Conservation (phyloP, 1,140 invertebrate genomes). For the Pogonognathellus flavescens region DNA sequence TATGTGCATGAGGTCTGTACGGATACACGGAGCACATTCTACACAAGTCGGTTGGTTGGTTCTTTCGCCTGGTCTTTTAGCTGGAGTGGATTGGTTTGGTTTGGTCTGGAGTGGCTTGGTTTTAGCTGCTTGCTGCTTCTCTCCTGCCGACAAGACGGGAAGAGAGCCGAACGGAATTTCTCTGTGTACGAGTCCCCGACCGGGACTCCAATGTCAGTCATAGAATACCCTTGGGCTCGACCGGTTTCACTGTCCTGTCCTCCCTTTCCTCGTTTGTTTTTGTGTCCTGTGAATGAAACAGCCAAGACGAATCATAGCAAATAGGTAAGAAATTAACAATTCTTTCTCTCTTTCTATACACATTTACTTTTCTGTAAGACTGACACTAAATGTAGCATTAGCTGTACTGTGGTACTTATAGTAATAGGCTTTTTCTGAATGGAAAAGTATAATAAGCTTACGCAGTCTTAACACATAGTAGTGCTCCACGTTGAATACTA, state of each 20-base stretch:
- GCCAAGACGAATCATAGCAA: slow-evolving; percentile 16
- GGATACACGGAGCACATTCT: no score
- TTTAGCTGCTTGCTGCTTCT: background rate
- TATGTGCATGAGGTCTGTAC: background rate
- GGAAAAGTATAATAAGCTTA: no score
- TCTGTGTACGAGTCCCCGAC: slow-evolving; percentile 36
- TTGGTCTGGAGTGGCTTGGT: background rate
- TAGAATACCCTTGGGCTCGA: slow-evolving; percentile 48
- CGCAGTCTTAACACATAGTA: no score
- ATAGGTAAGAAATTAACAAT: slow-evolving; percentile 16
- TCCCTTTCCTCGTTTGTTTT: slow-evolving; percentile 1
- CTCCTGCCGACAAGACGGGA: slow-evolving; percentile 36
- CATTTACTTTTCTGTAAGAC: background rate
- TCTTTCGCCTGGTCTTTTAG: background rate
- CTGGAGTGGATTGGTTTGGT: slow-evolving; percentile 2
- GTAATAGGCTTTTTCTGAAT: no score
- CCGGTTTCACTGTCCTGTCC: slow-evolving; percentile 44
- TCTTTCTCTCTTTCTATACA: background rate
- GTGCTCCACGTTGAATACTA: no score
- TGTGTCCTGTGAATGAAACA: slow-evolving; percentile 43
- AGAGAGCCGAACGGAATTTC: slow-evolving; percentile 49
- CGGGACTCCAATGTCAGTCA: slow-evolving; percentile 52
- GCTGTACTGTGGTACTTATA: slow-evolving; percentile 4
- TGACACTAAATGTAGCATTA: background rate
- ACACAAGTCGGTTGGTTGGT: no score